phyloP scores from a whole-genome alignment of 2,113 vertebrate genomes.

The Vanacampus margaritifer region DNA sequence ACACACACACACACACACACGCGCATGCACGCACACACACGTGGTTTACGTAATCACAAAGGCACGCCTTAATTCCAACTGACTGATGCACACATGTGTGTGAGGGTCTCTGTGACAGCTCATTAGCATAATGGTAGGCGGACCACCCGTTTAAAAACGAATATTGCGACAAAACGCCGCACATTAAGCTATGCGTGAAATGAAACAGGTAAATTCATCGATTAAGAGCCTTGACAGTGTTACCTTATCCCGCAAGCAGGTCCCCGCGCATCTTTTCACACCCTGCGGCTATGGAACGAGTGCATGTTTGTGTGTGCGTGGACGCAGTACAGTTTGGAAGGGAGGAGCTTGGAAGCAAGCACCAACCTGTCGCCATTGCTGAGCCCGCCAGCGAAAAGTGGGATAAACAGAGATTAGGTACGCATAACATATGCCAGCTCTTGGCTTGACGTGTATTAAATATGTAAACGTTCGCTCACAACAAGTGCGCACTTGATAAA shows the following conservation, averaged over 20 bases:
- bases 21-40: not conserved
- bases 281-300: not conserved
- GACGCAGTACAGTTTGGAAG: slow-evolving; percentile 6
- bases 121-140: not conserved
- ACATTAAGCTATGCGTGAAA: not conserved
- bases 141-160: not conserved
- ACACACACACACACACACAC: not conserved
- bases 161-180: not conserved
- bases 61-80: not conserved
- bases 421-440: slow-evolving; percentile 6
- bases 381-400: slow-evolving; percentile 32
- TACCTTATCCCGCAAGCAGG: not conserved
- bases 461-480: not conserved
- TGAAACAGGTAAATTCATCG: not conserved
- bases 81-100: not conserved
- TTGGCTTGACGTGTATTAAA: slow-evolving; percentile 8
- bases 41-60: not conserved
- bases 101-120: not conserved
- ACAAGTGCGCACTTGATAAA: not conserved
- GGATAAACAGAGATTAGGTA: slow-evolving; percentile 39
- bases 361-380: slow-evolving; percentile 48
- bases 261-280: not conserved
- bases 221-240: not conserved
- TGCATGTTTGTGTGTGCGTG: not conserved
- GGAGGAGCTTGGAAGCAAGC: slow-evolving; percentile 49